A percentile compares a stretch with the other conserved stretches of the same genome.
These are phyloP conservation scores for Dynastes grantii DNA, from an alignment of 2,888 invertebrate species.

Conservation along the genomic window DNA sequence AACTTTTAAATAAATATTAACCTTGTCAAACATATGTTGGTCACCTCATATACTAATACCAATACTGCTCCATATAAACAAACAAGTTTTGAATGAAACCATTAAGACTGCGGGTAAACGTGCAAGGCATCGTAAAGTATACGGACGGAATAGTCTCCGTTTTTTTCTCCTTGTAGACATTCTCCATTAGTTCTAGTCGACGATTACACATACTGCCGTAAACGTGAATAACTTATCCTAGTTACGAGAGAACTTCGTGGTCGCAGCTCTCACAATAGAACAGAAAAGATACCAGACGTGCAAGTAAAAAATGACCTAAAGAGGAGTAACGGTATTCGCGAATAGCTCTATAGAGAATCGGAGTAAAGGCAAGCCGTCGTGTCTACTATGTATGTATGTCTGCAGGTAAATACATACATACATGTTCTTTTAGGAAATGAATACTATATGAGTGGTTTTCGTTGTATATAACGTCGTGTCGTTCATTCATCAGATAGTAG, in stretches of 20 bases:
- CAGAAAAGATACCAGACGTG: slow-evolving; percentile 8
- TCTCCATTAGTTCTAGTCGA: background rate
- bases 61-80: background rate
- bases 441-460: too few relatives aligned
- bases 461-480: too few relatives aligned
- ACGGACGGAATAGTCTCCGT: background rate
- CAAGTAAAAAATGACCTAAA: slow-evolving; percentile 43
- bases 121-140: background rate
- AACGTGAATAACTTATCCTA: slow-evolving; percentile 18
- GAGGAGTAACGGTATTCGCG: slow-evolving; percentile 41
- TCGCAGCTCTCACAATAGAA: slow-evolving; percentile 21
- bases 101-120: background rate
- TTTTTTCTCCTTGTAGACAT: background rate
- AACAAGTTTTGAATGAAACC: slow-evolving; percentile 11
- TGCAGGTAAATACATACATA: too few relatives aligned
- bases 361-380: slow-evolving; percentile 12
- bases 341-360: slow-evolving; percentile 27
- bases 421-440: too few relatives aligned
- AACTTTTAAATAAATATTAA: too few relatives aligned
- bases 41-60: too few relatives aligned
- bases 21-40: too few relatives aligned
- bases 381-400: background rate
- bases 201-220: background rate
- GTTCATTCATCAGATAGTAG: too few relatives aligned
- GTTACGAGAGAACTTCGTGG: slow-evolving; percentile 13